Evolutionary conservation across 2,797 vertebrate species (phyloP).

Genomic region (Rhabdomys pumilio): DNA sequence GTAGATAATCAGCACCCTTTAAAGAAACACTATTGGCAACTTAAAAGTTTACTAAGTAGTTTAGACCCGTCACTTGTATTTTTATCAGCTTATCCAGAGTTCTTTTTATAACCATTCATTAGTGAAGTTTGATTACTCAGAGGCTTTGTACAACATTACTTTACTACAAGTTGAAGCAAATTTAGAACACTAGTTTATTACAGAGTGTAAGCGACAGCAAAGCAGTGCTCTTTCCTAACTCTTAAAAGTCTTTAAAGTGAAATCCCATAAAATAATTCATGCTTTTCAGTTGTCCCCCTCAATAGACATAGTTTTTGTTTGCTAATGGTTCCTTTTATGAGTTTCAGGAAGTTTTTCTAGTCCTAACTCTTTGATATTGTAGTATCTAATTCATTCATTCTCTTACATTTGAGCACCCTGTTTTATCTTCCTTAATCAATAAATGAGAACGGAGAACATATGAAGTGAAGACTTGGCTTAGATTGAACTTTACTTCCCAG

Average conservation of each 20-base stretch:
- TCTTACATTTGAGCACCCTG: neutral
- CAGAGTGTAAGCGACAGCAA: neutral
- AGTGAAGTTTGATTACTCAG: conserved; percentile 42
- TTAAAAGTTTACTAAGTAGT: conserved; percentile 30
- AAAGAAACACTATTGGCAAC: neutral
- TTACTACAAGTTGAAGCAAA: conserved; percentile 47
- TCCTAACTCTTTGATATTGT: neutral
- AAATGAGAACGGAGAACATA: neutral
- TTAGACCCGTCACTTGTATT: conserved; percentile 28
- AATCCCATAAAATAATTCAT: conserved; percentile 1
- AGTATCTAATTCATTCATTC: neutral
- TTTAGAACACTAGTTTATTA: conserved; percentile 21
- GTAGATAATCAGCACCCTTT: neutral
- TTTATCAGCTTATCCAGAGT: conserved; percentile 35
- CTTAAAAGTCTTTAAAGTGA: neutral
- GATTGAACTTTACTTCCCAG: neutral
- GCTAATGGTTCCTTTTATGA: neutral
- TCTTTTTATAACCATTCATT: conserved; percentile 56
- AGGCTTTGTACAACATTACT: conserved; percentile 46
- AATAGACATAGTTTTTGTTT: neutral
- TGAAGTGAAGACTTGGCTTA: neutral
- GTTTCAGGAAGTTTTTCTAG: neutral
- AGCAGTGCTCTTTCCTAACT: neutral
- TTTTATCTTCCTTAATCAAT: neutral
- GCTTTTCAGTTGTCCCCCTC: neutral